A percentile compares a stretch with the other conserved stretches of the same genome.
Conservation (phyloP, 1,140 invertebrate genomes). For the Philotrypesis tridentata region DNA sequence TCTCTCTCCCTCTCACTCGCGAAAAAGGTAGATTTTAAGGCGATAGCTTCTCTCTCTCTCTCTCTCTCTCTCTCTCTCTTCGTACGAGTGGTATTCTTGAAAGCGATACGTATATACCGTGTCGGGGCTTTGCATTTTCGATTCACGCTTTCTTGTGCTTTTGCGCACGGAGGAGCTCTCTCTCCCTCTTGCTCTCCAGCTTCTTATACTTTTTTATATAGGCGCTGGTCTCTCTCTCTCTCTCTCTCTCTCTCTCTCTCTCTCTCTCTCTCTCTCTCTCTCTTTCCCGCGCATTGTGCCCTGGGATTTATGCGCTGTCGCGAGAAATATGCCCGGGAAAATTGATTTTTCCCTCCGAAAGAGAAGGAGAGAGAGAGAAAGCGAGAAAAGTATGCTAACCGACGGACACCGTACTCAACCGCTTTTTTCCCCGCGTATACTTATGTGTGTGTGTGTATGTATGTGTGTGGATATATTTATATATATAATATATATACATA, state of each 20-base stretch:
- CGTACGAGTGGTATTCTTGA: neutral
- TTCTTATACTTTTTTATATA: neutral
- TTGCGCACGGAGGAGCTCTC: neutral
- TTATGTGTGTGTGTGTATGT: no score
- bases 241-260: neutral
- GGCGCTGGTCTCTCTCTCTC: no score
- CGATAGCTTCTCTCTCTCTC: conserved; percentile 26
- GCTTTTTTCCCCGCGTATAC: neutral
- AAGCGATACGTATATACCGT: neutral
- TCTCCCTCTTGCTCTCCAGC: neutral
- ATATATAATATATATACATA: no score
- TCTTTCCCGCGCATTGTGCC: neutral
- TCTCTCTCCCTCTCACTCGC: neutral
- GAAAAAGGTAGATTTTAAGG: conserved; percentile 37
- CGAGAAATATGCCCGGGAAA: neutral
- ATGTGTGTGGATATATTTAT: no score
- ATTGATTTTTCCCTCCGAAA: neutral
- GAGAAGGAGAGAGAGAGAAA: no score
- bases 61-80: no score
- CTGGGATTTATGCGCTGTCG: neutral
- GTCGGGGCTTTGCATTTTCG: conserved; percentile 29
- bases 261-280: neutral
- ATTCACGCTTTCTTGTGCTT: conserved; percentile 21
- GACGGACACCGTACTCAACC: neutral
- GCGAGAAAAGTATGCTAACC: neutral